Evolutionary conservation across 2,113 vertebrate species (phyloP).

Genomic region (Sula dactylatra): DNA sequence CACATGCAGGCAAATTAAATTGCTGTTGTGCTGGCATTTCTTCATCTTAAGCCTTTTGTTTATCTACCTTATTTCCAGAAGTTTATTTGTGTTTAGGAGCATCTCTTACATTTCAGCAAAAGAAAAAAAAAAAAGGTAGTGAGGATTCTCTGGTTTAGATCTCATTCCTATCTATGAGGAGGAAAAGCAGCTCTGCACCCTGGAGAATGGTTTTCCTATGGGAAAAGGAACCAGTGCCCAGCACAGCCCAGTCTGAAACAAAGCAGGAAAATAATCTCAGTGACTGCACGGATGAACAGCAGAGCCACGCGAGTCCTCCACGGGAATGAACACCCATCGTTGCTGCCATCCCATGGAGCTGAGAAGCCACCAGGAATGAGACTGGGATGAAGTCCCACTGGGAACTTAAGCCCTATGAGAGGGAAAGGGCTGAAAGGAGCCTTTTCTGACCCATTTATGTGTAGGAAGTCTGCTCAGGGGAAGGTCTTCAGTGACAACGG

Average conservation of each 20-base stretch:
- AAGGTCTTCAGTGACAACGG: not conserved
- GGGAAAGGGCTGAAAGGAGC: not conserved
- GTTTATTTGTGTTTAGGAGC: not conserved
- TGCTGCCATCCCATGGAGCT: fast-evolving
- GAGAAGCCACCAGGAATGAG: not conserved
- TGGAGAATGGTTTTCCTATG: not conserved
- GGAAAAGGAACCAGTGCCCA: not conserved
- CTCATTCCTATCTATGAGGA: fast-evolving
- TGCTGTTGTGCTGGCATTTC: not conserved
- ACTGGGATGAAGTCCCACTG: not conserved
- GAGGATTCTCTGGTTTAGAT: not conserved
- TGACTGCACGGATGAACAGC: fast-evolving
- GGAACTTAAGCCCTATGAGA: not conserved
- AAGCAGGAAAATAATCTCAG: not conserved
- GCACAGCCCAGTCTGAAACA: not conserved
- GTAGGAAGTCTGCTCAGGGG: not conserved
- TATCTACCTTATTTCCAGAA: not conserved
- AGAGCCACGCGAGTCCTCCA: not conserved
- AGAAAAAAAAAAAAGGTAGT: not conserved
- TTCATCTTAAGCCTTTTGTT: not conserved
- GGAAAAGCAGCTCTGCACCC: not conserved
- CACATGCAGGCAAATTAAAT: not conserved
- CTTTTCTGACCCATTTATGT: not conserved
- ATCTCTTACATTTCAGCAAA: not conserved
- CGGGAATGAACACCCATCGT: not conserved